phyloP scores from a whole-genome alignment of 2,113 vertebrate genomes.

The Sylvietta virens region DNA sequence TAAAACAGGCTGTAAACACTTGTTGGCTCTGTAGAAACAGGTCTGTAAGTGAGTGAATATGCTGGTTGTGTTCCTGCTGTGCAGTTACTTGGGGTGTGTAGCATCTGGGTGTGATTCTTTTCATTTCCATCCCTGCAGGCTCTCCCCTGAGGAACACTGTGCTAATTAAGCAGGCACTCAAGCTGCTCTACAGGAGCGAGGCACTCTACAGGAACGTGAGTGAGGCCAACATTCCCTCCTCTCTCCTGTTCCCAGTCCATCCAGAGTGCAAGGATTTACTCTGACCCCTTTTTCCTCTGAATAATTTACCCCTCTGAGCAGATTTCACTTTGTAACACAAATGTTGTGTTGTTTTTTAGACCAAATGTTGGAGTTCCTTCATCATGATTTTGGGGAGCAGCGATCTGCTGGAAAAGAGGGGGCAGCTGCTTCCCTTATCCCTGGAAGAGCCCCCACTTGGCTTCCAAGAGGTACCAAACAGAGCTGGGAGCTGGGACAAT shows the following conservation, averaged over 20 bases:
- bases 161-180: slow-evolving; percentile 44
- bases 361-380: slow-evolving; percentile 49
- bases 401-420: not conserved
- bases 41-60: rapidly evolving
- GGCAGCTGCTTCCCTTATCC: not conserved
- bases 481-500: not conserved
- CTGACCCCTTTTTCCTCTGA: not conserved
- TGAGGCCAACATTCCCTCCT: not conserved
- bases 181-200: slow-evolving; percentile 16
- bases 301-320: not conserved
- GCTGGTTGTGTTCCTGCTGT: not conserved
- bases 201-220: slow-evolving; percentile 47
- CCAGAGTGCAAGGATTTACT: not conserved
- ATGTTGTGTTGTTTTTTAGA: not conserved
- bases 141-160: not conserved
- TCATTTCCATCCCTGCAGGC: slow-evolving; percentile 4
- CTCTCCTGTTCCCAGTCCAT: not conserved
- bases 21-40: not conserved
- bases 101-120: not conserved
- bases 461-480: slow-evolving; percentile 28
- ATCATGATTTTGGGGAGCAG: slow-evolving; percentile 29
- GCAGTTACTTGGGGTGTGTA: not conserved
- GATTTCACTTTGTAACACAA: not conserved
- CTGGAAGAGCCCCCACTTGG: not conserved
- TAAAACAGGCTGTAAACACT: not conserved